These are phyloP conservation scores for Nibea coibor DNA, from an alignment of 2,113 vertebrate genomes.

Conservation along the genomic window DNA sequence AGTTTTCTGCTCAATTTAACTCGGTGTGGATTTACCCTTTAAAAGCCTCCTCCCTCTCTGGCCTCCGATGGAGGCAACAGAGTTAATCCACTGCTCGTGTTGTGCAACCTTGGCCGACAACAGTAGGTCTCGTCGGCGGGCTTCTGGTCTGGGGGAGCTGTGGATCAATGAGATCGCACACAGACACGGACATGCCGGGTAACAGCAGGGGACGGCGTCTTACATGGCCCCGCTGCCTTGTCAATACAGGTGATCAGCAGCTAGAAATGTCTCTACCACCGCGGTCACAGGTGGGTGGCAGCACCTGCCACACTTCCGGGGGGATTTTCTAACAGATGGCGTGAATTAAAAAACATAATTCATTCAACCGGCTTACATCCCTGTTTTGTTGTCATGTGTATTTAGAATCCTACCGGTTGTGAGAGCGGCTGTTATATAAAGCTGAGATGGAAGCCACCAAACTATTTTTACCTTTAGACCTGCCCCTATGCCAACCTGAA, in stretches of 20 bases:
- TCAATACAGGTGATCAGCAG: slow-evolving; percentile 53
- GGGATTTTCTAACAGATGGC: slow-evolving; percentile 26
- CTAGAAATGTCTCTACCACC: slow-evolving; percentile 38
- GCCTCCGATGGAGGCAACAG: slow-evolving; percentile 3
- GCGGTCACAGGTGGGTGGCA: slow-evolving; percentile 4
- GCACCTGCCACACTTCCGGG: slow-evolving; percentile 1
- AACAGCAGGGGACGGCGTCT: slow-evolving; percentile 13
- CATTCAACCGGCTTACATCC: not conserved
- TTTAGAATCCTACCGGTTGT: not conserved
- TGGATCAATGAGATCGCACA: slow-evolving; percentile 38
- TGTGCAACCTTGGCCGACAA: slow-evolving; percentile 19
- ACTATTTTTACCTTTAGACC: slow-evolving; percentile 35
- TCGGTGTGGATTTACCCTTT: slow-evolving; percentile 1
- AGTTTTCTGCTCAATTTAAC: slow-evolving; percentile 3
- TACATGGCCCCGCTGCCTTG: not conserved
- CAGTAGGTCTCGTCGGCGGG: slow-evolving; percentile 16
- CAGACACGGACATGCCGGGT: slow-evolving; percentile 19
- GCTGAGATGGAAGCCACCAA: slow-evolving; percentile 21
- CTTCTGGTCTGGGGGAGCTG: slow-evolving; percentile 13
- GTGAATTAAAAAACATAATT: slow-evolving; percentile 26
- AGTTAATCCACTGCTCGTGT: slow-evolving; percentile 23
- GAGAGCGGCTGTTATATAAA: slow-evolving; percentile 12
- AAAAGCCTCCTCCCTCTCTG: not conserved
- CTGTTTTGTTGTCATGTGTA: not conserved
- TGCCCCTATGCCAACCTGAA: slow-evolving; percentile 52